Evolutionary conservation across 92 coral and sea anemone species (phyloP).

Genomic region (Phenganax stokvisi): DNA sequence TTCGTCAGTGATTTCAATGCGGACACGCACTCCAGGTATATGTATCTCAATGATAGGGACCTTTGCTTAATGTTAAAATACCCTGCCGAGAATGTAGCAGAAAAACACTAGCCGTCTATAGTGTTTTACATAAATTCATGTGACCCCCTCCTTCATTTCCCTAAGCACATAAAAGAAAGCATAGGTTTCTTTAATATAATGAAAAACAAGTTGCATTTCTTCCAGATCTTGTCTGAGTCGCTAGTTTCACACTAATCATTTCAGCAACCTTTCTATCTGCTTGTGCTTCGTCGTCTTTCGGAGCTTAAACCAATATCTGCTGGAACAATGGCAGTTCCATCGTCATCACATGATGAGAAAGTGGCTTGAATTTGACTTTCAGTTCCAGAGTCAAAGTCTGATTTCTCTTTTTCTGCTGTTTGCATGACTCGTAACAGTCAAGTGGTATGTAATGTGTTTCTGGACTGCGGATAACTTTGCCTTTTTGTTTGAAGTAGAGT

Average conservation of each 20-base stretch:
- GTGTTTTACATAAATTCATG: not conserved
- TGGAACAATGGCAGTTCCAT: constrained; percentile 35
- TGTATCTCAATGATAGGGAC: no score
- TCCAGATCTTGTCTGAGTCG: constrained; percentile 33
- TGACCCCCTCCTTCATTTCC: constrained; percentile 8
- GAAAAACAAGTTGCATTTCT: constrained; percentile 44
- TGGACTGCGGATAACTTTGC: constrained; percentile 49
- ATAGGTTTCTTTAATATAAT: constrained; percentile 19
- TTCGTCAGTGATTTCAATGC: no score
- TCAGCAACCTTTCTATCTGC: constrained; percentile 30
- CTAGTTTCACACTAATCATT: constrained; percentile 26
- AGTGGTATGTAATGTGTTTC: constrained; percentile 50
- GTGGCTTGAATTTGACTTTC: constrained; percentile 29
- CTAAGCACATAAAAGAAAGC: not conserved
- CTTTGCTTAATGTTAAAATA: not conserved
- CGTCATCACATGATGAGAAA: constrained; percentile 40
- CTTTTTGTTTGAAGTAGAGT: constrained; percentile 47
- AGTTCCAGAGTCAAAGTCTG: constrained; percentile 33
- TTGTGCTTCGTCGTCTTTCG: constrained; percentile 27
- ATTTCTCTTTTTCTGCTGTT: constrained; percentile 42
- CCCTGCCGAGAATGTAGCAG: constrained; percentile 7
- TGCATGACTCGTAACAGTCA: constrained; percentile 30
- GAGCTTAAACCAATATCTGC: constrained; percentile 41
- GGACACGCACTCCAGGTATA: no score
- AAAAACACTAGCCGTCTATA: no score